Conservation (phyloP, 2,113 vertebrate genomes). For the Solea senegalensis region DNA sequence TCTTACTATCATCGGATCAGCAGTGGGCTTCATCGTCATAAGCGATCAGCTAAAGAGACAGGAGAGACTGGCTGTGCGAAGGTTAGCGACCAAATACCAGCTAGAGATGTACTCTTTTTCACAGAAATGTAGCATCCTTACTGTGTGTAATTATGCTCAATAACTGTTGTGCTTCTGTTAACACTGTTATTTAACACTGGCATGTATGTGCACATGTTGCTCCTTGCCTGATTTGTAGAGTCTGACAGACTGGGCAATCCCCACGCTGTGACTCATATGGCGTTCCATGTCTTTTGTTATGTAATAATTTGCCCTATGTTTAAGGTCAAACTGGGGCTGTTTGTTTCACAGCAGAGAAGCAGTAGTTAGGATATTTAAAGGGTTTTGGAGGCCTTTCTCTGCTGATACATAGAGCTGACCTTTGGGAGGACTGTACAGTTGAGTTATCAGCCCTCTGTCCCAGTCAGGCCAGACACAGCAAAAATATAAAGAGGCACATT, state of each 20-base stretch:
- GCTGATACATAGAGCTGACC: too few relatives aligned
- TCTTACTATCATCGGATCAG: slow-evolving; percentile 25
- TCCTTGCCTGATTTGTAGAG: slow-evolving; percentile 14
- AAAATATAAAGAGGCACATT: too few relatives aligned
- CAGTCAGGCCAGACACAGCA: too few relatives aligned
- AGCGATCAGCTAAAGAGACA: slow-evolving; percentile 28
- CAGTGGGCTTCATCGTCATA: slow-evolving; percentile 31
- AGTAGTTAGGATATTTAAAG: background rate
- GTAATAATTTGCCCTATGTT: slow-evolving; percentile 27
- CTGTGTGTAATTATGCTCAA: background rate
- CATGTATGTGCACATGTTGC: background rate
- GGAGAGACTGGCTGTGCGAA: background rate
- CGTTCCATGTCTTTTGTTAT: slow-evolving; percentile 33
- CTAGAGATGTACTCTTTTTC: background rate
- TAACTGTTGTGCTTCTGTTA: background rate
- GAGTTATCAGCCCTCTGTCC: too few relatives aligned
- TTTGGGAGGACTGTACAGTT: too few relatives aligned
- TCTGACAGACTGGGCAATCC: slow-evolving; percentile 35
- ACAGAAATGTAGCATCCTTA: background rate
- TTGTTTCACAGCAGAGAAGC: slow-evolving; percentile 7
- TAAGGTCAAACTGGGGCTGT: slow-evolving; percentile 28
- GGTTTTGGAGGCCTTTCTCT: too few relatives aligned
- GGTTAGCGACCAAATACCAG: background rate
- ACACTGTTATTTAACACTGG: background rate
- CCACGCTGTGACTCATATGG: slow-evolving; percentile 38